Conservation (phyloP, 2,797 vertebrate species). For the Phaenicophaeus curvirostris region DNA sequence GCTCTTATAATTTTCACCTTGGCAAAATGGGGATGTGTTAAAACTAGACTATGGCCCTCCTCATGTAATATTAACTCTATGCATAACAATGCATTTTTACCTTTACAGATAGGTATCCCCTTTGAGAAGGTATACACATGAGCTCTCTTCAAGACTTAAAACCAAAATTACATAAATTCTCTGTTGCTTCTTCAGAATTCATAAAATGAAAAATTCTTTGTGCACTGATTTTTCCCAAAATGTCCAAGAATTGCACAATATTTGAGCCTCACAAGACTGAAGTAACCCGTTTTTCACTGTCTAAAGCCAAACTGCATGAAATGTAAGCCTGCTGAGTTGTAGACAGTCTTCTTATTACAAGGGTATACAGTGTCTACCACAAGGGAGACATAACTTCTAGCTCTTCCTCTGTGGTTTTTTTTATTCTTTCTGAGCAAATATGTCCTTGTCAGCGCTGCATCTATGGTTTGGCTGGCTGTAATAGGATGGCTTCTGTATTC, state of each 20-base stretch:
- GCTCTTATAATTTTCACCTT: not conserved
- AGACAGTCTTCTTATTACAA: constrained; percentile 46
- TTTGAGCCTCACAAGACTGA: not conserved
- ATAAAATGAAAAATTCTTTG: not conserved
- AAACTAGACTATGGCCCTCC: not conserved
- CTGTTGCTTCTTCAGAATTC: not conserved
- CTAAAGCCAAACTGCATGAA: not conserved
- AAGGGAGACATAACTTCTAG: constrained; percentile 44
- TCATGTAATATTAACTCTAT: accelerated
- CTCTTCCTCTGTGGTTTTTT: constrained; percentile 55
- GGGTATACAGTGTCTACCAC: constrained; percentile 34
- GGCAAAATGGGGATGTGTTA: not conserved
- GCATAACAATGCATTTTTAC: not conserved
- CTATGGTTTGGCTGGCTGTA: constrained; percentile 32
- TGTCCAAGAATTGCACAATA: not conserved
- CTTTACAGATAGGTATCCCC: not conserved
- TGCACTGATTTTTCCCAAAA: not conserved
- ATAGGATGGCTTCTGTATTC: constrained; percentile 48
- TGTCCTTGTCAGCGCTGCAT: constrained; percentile 43
- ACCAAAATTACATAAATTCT: not conserved
- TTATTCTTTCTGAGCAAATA: constrained; percentile 51
- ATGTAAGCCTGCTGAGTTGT: not conserved
- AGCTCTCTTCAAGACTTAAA: not conserved
- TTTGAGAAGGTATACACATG: not conserved
- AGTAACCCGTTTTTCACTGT: not conserved